A percentile compares a stretch with the other conserved stretches of the same genome.
These are phyloP conservation scores for Philopedon plagiatum DNA, from an alignment of 2,888 invertebrate genomes.

Conservation along the genomic window DNA sequence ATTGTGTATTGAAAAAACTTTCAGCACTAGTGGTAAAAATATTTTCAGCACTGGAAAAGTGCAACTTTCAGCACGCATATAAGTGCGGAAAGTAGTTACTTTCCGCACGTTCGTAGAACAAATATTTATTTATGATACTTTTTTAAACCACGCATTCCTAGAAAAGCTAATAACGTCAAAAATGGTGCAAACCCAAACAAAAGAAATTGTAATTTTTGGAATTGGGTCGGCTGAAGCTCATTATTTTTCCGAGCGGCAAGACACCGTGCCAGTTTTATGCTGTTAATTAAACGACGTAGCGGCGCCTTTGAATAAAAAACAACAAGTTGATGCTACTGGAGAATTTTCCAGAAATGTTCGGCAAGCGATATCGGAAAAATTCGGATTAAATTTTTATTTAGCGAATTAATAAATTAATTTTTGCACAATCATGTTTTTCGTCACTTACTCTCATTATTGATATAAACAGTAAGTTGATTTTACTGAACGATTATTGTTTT, in stretches of 20 bases:
- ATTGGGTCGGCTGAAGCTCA: constrained; percentile 32
- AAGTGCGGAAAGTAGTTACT: too few relatives aligned
- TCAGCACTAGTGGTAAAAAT: too few relatives aligned
- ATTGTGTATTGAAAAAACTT: too few relatives aligned
- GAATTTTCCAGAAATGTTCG: neutral
- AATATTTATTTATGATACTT: too few relatives aligned
- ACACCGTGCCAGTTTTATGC: constrained; percentile 34
- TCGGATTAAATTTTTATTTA: neutral
- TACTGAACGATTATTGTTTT: too few relatives aligned
- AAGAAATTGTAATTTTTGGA: constrained; percentile 25
- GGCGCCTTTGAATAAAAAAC: constrained; percentile 32
- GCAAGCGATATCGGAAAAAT: neutral
- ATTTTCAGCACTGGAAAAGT: too few relatives aligned
- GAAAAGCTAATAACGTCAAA: constrained; percentile 15
- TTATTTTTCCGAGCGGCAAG: constrained; percentile 34
- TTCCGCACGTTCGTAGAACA: too few relatives aligned
- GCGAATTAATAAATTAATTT: too few relatives aligned
- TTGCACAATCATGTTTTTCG: too few relatives aligned
- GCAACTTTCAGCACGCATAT: too few relatives aligned
- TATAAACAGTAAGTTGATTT: too few relatives aligned
- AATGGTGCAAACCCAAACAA: constrained; percentile 25
- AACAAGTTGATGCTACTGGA: constrained; percentile 8
- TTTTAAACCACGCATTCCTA: constrained; percentile 18
- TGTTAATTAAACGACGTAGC: constrained; percentile 37
- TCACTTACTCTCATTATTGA: too few relatives aligned